These are phyloP conservation scores for Oikopleura vanhoeffeni DNA, from an alignment of 23 tunicate genomes.

Conservation along the genomic window DNA sequence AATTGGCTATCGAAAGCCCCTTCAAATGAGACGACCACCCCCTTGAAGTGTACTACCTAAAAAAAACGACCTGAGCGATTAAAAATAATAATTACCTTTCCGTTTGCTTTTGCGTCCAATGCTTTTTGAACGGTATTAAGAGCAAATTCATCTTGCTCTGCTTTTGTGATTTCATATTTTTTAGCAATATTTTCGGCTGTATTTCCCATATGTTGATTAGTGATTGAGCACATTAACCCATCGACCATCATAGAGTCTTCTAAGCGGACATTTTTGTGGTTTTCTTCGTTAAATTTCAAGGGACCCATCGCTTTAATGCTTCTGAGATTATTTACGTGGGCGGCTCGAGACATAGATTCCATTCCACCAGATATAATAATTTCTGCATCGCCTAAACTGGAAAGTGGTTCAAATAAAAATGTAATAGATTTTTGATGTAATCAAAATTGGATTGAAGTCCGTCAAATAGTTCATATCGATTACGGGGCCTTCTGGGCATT, in stretches of 20 bases:
- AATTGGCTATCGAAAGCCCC: too few relatives aligned
- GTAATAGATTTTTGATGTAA: too few relatives aligned
- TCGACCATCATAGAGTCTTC: constrained; percentile 28
- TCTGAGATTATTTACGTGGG: neutral
- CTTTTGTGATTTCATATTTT: constrained; percentile 20
- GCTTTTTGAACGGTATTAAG: neutral
- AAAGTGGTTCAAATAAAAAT: too few relatives aligned
- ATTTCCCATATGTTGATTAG: constrained; percentile 23
- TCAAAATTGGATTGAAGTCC: too few relatives aligned
- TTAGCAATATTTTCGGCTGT: constrained; percentile 37
- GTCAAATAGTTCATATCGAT: too few relatives aligned
- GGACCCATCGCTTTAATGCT: neutral
- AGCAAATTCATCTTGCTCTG: constrained; percentile 11
- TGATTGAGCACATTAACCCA: constrained; percentile 27
- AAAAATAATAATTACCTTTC: too few relatives aligned
- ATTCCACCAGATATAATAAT: constrained; percentile 39
- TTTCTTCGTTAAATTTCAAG: neutral
- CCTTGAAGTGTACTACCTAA: too few relatives aligned
- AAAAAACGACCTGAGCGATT: too few relatives aligned
- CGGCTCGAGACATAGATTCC: constrained; percentile 30
- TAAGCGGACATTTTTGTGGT: neutral
- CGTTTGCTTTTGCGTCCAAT: neutral
- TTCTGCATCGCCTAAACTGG: constrained; percentile 22
- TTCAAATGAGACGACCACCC: too few relatives aligned
- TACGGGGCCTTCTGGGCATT: too few relatives aligned